Evolutionary conservation across 1,140 invertebrate genomes (phyloP), one percentile per base, ranked within the genome.

Genomic region (Camponotus pennsylvanicus): DNA sequence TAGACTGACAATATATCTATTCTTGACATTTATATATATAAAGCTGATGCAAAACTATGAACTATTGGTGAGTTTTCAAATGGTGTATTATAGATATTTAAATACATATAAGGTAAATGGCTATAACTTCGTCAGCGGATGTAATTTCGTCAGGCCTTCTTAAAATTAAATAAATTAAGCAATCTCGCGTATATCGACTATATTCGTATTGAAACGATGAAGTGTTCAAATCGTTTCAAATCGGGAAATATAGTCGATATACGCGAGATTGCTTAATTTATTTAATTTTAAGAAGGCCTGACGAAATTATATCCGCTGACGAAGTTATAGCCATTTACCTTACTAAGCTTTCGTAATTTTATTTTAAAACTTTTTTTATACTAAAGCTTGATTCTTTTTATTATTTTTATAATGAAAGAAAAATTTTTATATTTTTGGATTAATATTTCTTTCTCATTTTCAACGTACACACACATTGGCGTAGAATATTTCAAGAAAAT

Each of bases 21-120:
- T 73, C 52, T 82, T 79, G 63, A 79, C 61, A 77, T 77, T 80
- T 80, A 70, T 80, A 71, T 52, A 71, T 71, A 45, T 70, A 61
- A 71, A 73, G 37, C 52, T 67, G 27, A 82, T 45, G 73, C 67
- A 15, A 71, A 73, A 55, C 67, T 71, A 67, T 45, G 40, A 82
- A 40, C 52, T 82, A 78, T 78, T 69, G 64, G 9, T 4, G 6
- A 40, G 37, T 40, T 40, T 6, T 6, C 52, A 40, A 78, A 70
- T 34, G 32, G 21, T 71, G 11, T 34, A 49, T 70, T 66, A 82
- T 70, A 71, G 52, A 59, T 73, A 71, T 73, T 82, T 42, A 79
- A 40, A 80, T 55, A 21, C 34, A 52, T n/a, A 8, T 55, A n/a
- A n/a, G n/a, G n/a, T n/a, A n/a, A n/a, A n/a, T n/a, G n/a, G n/a